These are phyloP conservation scores for Scatophagus argus DNA, from an alignment of 2,113 vertebrate genomes.

Conservation along the genomic window DNA sequence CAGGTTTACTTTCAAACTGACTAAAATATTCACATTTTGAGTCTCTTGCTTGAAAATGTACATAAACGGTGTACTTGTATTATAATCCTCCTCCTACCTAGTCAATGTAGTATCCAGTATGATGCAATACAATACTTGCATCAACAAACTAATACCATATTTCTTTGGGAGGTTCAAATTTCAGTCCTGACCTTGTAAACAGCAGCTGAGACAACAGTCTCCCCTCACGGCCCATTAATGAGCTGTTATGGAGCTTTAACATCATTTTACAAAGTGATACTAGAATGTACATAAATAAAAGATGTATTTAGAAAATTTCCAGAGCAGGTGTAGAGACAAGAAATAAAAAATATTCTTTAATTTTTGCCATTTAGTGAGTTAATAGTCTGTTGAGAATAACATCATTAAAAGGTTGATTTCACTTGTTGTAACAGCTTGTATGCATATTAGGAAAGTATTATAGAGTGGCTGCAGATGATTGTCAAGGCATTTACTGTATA, in stretches of 20 bases:
- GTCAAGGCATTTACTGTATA: constrained; percentile 22
- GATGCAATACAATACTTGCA: too few relatives aligned
- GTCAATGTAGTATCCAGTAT: too few relatives aligned
- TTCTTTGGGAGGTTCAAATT: too few relatives aligned
- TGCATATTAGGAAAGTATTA: constrained; percentile 1
- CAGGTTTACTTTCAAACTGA: neutral
- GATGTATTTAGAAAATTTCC: neutral
- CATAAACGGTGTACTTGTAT: neutral
- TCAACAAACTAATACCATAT: too few relatives aligned
- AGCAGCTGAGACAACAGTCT: too few relatives aligned
- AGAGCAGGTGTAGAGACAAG: neutral
- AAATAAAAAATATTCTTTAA: neutral
- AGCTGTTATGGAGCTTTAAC: neutral
- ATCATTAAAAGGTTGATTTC: constrained; percentile 6
- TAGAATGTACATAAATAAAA: neutral
- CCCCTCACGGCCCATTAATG: neutral
- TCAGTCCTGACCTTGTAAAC: too few relatives aligned
- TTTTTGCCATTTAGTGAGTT: neutral
- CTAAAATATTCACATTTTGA: neutral
- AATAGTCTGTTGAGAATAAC: neutral
- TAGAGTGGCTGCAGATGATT: neutral
- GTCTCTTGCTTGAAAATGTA: neutral
- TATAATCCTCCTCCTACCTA: too few relatives aligned
- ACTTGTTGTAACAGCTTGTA: constrained; percentile 4
- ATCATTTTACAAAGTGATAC: neutral